Base-by-base conservation (phyloP, 1,140 invertebrate species). In the Pogonomyrmex californicus region DNA sequence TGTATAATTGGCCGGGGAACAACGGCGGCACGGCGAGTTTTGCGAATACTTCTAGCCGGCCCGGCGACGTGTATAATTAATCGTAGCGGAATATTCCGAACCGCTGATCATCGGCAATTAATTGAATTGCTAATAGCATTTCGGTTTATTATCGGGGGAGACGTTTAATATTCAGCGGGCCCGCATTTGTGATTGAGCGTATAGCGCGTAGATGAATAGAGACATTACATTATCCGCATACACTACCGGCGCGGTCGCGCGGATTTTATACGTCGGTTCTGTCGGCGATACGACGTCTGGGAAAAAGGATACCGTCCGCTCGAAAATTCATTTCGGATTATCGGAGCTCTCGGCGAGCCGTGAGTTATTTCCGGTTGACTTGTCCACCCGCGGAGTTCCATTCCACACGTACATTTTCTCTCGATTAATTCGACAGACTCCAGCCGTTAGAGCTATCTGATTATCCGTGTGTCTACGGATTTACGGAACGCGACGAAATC, bases 71-170 rank as follows among this genome's bases (percentile, higher is more conserved):
- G 73, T 87, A 91, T 91, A 88, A 90, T 91, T 90, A 87, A 90
- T 88, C 77, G 78, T 62, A 66, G 86, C 49, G 90, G 87, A 91
- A 91, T 92, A 92, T 92, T 88, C 66, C 79, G 70, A 86, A 86
- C 68, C 75, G 87, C 77, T 87, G 89, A 89, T 89, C 83, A 89
- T 91, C 88, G 85, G 77, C 66, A 85, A 81, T 54, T 90, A 90
- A 92, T 92, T 92, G 89, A 92, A 91, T 91, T 89, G 83, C 89
- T 89, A 91, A 91, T 90, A 87, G 76, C 86, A 91, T 86, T 91
- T 66, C 36, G 87, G 86, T 88, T 91, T 89, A 90, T 91, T 87
- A 91, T 86, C 83, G 70, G 38, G 23, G 51, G 66, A 68, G 85
- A 65, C 70, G 71, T 90, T 91, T 87, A 88, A 91, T 88, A 91